Base-by-base conservation (phyloP, 2,113 vertebrate species). In the Salvelinus namaycush region DNA sequence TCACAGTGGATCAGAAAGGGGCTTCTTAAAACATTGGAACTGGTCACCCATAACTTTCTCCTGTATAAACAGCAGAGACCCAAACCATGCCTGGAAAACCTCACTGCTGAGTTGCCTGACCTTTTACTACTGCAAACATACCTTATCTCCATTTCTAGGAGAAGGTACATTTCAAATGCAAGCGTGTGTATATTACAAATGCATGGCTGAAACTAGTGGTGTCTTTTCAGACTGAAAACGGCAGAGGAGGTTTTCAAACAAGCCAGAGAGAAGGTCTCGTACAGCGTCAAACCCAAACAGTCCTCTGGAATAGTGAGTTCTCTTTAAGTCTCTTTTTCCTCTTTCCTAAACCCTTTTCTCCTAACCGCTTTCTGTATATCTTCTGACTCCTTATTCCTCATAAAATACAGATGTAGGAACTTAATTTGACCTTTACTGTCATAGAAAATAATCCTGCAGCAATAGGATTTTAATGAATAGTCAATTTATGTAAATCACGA, bases 201-300 rank as follows among this genome's bases (percentile, higher is more conserved):
- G 39, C 18, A 3, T 67, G 14, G 3, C 12, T 49, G 60, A 26
- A 60, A 26, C 24, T 57, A 44, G 31, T 49, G 16, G 16, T 68
- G 4, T 68, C 68, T 71, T 87, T 90, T 80, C 82, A 99, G 97
- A 83, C 93, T 99, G 31, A 98, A 97, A 94, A 94, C 94, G 90
- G 96, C 96, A 1, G 96, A 99, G 84, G 95, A 97, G 81, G 89
- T 93, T 68, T 96, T 96, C 87, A 95, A 91, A 72, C 96, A 97
- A 88, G 96, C 97, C 81, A 95, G 92, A 76, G 96, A 96, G 79
- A 97, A 97, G 88, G 91, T 94, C 0, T 86, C 94, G 14, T 97
- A 97, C 89, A 97, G 93, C 81, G 94, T 97, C 89, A 97, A 95
- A 91, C 95, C 95, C 77, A 96, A 96, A 92, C 95, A 97, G 20